Evolutionary conservation across 2,888 invertebrate species (phyloP), one percentile per base, ranked within the genome.

Genomic region (Leptinotarsa haldemani): DNA sequence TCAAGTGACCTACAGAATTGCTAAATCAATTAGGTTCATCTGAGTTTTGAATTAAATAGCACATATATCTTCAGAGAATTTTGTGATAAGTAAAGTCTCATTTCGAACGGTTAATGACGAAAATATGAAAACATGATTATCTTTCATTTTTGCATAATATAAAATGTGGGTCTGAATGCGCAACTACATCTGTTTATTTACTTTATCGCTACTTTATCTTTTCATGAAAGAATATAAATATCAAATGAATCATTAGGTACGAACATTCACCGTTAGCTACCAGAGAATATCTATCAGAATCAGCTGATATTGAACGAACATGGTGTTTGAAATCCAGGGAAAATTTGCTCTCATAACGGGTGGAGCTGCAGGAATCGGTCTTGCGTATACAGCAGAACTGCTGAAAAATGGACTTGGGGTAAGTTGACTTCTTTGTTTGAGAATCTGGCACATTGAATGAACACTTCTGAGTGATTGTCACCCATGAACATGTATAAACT

Each of bases 341-440:
- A 86, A 86, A 80, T 79, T 84, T 52, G 86, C 84, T 61, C 71
- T 87, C 2, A 82, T 91, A 18, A 90, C 91, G 1, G 91, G 91
- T 0, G 91, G 88, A 22, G 90, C 90, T 0, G 85, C 85, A 18
- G 90, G 91, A 0, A 89, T 91, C 67, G 91, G 91, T 1, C 86
- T 86, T 46, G 86, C 85, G 71, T 89, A 88, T 70, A 88, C 88
- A 2, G 86, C 87, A 5, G 87, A 87, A 71, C 87, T 89, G 40
- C 82, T 91, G 7, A 84, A 85, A 69, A 88, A 88, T 73, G 89
- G 88, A 74, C 85, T 82, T 40, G 82, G 82, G 81, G 87, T 86
- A 80, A 82, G 78, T 74, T 52, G 5, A 13, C 18, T 15, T 13
- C 2, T 64, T 40, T 56, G 7, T 50, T 50, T n/a, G n/a, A 15